phyloP scores from a whole-genome alignment of 2,113 vertebrate species.

The Xenopus borealis region DNA sequence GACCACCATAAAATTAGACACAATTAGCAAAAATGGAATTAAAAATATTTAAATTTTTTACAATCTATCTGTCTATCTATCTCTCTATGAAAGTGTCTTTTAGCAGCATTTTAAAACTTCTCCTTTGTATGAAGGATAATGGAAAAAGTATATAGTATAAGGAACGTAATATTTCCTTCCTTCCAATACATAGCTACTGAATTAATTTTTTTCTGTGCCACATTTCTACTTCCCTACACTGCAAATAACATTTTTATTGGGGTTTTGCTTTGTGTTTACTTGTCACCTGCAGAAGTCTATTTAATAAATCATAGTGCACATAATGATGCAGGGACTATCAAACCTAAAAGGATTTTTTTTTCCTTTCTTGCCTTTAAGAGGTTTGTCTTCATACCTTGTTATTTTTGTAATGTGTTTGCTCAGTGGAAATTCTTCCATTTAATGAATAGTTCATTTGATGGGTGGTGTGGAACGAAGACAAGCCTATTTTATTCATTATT shows the following conservation, averaged over 20 bases:
- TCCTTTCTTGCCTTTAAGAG: neutral
- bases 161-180: no score
- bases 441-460: neutral
- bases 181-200: no score
- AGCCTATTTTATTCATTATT: slow-evolving; percentile 3
- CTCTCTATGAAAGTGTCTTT: no score
- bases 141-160: no score
- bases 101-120: no score
- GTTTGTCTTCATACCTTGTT: slow-evolving; percentile 1
- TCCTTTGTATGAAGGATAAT: no score
- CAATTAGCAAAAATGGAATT: no score
- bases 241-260: neutral
- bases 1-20: no score
- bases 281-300: slow-evolving; percentile 12
- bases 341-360: slow-evolving; percentile 4
- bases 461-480: neutral
- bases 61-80: no score
- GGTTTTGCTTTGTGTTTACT: neutral
- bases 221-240: neutral
- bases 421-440: neutral
- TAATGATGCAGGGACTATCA: neutral
- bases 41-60: no score
- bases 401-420: neutral
- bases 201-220: no score
- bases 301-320: slow-evolving; percentile 12